Conservation (phyloP, 2,113 vertebrate genomes). For the Saimiri boliviensis region DNA sequence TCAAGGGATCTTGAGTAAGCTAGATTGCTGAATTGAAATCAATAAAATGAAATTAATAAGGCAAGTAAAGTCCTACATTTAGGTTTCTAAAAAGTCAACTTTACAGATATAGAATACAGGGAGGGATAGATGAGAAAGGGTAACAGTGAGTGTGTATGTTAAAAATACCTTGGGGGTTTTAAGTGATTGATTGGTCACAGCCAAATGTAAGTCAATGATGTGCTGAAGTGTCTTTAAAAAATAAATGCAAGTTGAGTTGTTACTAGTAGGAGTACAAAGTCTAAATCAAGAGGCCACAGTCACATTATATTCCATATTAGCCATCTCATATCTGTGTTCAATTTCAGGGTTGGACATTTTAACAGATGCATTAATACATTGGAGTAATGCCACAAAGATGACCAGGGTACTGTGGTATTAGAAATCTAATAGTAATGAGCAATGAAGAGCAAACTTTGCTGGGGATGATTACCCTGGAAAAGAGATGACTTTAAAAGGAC, state of each 20-base stretch:
- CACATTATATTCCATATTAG: not conserved
- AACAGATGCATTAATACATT: not conserved
- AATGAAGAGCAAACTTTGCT: not conserved
- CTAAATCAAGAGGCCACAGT: not conserved
- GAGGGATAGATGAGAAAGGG: not conserved
- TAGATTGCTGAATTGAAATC: not conserved
- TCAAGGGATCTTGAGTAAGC: not conserved
- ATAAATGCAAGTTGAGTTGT: not conserved
- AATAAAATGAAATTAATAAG: not conserved
- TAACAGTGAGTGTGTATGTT: not conserved
- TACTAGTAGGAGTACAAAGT: not conserved
- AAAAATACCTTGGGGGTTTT: not conserved
- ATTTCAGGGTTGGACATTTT: not conserved
- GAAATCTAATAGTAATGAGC: not conserved
- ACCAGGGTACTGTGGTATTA: not conserved
- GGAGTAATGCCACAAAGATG: not conserved
- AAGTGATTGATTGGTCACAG: not conserved
- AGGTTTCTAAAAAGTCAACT: not conserved
- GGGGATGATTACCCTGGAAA: not conserved
- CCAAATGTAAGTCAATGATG: not conserved
- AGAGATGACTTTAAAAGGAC: not conserved
- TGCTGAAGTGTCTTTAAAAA: not conserved
- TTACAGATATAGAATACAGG: not conserved
- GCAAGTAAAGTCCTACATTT: not conserved
- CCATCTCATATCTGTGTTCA: not conserved